Base-by-base conservation (phyloP, 2,888 invertebrate genomes). In the Scelioninae gen. 2 region DNA sequence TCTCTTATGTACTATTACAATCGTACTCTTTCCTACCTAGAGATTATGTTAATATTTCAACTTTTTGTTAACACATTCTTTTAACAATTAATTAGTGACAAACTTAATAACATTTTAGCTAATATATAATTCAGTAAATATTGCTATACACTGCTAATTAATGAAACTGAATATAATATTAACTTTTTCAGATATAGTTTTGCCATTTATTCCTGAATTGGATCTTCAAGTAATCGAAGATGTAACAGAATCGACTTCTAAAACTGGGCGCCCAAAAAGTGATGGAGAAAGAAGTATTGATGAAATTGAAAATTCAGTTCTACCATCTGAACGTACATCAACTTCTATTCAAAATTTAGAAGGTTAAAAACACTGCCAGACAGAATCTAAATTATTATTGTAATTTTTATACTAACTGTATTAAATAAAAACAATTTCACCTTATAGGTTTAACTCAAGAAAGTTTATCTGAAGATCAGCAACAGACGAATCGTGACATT, bases 181-280 rank as follows among this genome's bases (percentile, higher is more conserved):
- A n/a, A n/a, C n/a, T n/a, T 81, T 81, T 0, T 37, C 77, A 22
- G 82, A 81, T 50, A 77, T 77, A 0, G 72, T 53, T 0, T 73
- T 77, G 25, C 85, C 85, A 0, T 73, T 79, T 19, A 81, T 85
- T 0, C 85, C 85, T 0, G 85, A 85, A 58, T 65, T 85, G 48
- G 84, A 85, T 64, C 74, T 85, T 13, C 82, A 85, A 55, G 82
- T 83, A 10, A 77, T 85, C 10, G 82, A 82, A 16, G 85, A 86
- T 57, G 73, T 78, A 4, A 83, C 85, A 0, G 78, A 83, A 6
- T 84, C 84, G 0, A 84, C 84, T 0, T 81, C 82, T 35, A 77
- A 81, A 72, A 81, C 81, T 16, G 39, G 52, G 25, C 33, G 4
- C 7, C 45, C 35, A 58, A 67, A 43, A 46, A 69, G 53, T 37